Evolutionary conservation across 2,888 invertebrate genomes (phyloP).

Genomic region (Tetrapedia diversipes): DNA sequence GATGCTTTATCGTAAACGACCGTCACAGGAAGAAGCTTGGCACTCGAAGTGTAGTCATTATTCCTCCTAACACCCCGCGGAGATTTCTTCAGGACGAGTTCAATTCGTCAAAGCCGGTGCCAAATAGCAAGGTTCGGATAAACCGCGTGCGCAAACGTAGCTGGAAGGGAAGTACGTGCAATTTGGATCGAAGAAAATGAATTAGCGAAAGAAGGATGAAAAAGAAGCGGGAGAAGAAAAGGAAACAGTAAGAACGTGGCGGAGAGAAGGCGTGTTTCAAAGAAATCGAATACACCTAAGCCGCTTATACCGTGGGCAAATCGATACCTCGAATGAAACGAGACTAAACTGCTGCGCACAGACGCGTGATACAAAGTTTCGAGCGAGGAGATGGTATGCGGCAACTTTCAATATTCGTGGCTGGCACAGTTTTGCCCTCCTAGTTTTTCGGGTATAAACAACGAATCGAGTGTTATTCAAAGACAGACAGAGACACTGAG

Average conservation of each 20-base stretch:
- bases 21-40: conserved; percentile 44
- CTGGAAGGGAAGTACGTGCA: background rate
- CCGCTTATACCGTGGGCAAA: background rate
- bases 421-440: conserved; percentile 41
- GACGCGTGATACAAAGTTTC: conserved; percentile 24
- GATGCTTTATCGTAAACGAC: conserved; percentile 38
- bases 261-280: background rate
- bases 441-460: conserved; percentile 41
- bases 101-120: conserved; percentile 65
- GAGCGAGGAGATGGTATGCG: background rate
- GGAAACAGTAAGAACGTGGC: no score
- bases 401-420: conserved; percentile 35
- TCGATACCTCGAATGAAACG: background rate
- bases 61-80: conserved; percentile 30
- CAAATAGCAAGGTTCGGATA: conserved; percentile 53
- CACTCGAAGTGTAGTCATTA: conserved; percentile 46
- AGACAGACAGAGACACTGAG: background rate
- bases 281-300: background rate
- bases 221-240: no score
- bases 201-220: no score
- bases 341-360: background rate
- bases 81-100: conserved; percentile 38
- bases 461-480: conserved; percentile 30
- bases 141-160: conserved; percentile 8
- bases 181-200: background rate